Percentiles rank a stretch among this genome's conserved stretches.
Conservation (phyloP, 2,113 vertebrate genomes). For the Mormyrus lacerda region DNA sequence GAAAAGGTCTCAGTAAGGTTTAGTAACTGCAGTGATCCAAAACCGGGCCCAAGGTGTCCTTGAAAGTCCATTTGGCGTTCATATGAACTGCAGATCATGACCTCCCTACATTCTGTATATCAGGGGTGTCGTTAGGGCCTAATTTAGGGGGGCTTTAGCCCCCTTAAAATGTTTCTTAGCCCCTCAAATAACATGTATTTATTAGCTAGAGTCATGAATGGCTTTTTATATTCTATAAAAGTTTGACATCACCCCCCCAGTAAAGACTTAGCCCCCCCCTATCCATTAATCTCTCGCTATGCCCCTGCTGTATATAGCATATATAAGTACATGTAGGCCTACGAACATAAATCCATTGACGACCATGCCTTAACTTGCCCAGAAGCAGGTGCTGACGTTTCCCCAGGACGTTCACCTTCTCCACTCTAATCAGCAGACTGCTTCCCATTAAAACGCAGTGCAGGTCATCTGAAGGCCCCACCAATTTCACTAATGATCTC, state of each 20-base stretch:
- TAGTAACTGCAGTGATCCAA: neutral
- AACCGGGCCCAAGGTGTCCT: neutral
- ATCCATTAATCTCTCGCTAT: too few species aligned
- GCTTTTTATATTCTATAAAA: too few species aligned
- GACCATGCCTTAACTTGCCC: neutral
- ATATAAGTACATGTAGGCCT: neutral
- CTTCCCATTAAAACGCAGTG: neutral
- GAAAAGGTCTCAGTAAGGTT: neutral
- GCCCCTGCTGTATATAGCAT: neutral
- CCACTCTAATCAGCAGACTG: slow-evolving; percentile 1
- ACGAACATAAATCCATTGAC: neutral
- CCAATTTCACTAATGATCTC: slow-evolving; percentile 6
- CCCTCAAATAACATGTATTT: too few species aligned
- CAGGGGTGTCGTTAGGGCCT: too few species aligned
- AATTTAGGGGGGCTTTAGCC: too few species aligned
- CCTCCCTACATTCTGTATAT: neutral
- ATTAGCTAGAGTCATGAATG: too few species aligned
- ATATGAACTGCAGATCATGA: neutral
- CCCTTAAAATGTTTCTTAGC: too few species aligned
- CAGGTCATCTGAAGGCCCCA: neutral
- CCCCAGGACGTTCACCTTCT: neutral
- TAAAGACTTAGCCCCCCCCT: too few species aligned
- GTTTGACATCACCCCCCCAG: too few species aligned
- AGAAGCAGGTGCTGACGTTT: neutral
- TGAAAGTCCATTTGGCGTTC: neutral